Percentiles rank a stretch among this genome's conserved stretches.
These are phyloP conservation scores for Campylomormyrus tamandua DNA, from an alignment of 2,113 vertebrate species.

Conservation along the genomic window DNA sequence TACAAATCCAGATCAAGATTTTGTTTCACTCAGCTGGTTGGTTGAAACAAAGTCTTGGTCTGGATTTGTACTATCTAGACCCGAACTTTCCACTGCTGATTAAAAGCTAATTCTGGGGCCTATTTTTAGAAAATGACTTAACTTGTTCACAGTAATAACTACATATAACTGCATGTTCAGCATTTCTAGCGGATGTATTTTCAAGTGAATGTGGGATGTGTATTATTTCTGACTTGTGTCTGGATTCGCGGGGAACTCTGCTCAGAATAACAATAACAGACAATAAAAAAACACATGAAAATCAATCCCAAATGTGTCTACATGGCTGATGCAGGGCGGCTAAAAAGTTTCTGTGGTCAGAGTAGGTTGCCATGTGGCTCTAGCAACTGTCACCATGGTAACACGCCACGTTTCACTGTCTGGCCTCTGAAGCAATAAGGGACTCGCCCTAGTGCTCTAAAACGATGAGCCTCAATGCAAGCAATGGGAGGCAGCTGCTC, in stretches of 20 bases:
- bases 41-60: neutral
- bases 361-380: neutral
- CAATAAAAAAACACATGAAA: neutral
- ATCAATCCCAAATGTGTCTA: neutral
- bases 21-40: neutral
- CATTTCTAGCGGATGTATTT: neutral
- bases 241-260: neutral
- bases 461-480: neutral
- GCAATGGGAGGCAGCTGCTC: slow-evolving; percentile 26
- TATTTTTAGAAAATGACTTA: neutral
- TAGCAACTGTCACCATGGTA: slow-evolving; percentile 53
- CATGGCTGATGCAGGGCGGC: neutral
- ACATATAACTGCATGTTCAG: neutral
- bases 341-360: slow-evolving; percentile 9
- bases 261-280: neutral
- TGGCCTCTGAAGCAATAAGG: slow-evolving; percentile 4
- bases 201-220: neutral
- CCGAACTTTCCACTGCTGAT: neutral
- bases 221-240: neutral
- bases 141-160: neutral
- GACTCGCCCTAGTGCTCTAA: slow-evolving; percentile 23
- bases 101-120: neutral
- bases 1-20: neutral
- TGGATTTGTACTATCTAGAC: neutral
- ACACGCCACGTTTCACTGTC: slow-evolving; percentile 37